These are phyloP conservation scores for Oikopleura dioica DNA, from an alignment of 23 tunicate genomes.

Conservation along the genomic window DNA sequence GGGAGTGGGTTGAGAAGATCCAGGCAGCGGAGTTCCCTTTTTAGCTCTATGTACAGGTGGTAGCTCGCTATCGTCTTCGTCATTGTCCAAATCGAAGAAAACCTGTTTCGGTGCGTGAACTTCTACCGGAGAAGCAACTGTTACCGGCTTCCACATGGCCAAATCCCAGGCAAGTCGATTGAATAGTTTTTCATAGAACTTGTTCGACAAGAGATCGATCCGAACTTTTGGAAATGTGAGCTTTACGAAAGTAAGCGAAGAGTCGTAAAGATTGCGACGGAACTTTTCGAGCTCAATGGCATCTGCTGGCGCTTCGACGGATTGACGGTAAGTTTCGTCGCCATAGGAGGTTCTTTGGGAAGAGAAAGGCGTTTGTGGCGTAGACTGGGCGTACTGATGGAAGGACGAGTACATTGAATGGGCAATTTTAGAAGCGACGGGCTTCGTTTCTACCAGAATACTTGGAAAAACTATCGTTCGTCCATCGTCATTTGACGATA, in stretches of 20 bases:
- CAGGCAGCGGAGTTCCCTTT: neutral
- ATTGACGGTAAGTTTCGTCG: neutral
- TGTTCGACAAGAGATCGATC: conserved; percentile 24
- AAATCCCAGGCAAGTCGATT: conserved; percentile 48
- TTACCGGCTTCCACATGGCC: conserved; percentile 53
- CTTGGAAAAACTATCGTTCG: neutral
- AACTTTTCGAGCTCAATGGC: neutral
- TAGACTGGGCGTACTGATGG: neutral
- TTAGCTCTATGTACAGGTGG: neutral
- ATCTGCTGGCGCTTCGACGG: neutral
- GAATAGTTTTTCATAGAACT: conserved; percentile 52
- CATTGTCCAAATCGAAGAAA: neutral
- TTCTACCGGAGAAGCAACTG: conserved; percentile 18
- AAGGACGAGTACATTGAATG: no score
- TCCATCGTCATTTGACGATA: neutral
- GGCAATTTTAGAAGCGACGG: no score
- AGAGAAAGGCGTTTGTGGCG: neutral
- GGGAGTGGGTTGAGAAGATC: neutral
- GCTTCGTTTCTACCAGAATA: neutral
- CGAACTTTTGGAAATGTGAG: conserved; percentile 32
- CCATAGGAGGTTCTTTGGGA: neutral
- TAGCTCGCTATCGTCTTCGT: neutral
- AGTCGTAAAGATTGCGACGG: neutral
- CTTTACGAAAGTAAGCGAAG: neutral
- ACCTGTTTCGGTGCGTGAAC: neutral